Base-by-base conservation (phyloP, 1,140 invertebrate species). In the Solenopsis fugax region DNA sequence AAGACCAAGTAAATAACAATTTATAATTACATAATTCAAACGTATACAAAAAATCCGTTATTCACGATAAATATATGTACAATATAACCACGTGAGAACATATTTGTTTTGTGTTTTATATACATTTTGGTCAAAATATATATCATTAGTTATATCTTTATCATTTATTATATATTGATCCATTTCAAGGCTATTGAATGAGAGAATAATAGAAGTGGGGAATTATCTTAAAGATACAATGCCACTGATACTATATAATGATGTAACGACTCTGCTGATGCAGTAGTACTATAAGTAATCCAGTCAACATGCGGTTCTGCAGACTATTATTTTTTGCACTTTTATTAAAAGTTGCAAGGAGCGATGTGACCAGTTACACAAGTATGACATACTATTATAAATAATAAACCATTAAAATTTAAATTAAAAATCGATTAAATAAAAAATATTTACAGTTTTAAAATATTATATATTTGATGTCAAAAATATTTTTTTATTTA, bases 181-280 rank as follows among this genome's bases (percentile, higher is more conserved):
- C 37, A 41, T 71, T 41, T 69, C 9, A 45, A 12, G 29, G 29
- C 9, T 34, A 7, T 45, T 69, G 41, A 41, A 41, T 13, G 37
- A 24, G 50, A 71, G 29, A 48, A 48, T 21, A 2, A 34, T 29
- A 41, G 37, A 81, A 56, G 78, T 81, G 78, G 78, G 64, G 50
- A 69, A 81, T 81, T 56, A 81, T 81, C 65, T 54, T 58, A 29
- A 29, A 71, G 64, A 71, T 69, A 81, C 45, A 81, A 69, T 69
- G 45, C 29, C 2, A 37, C 18, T n/a, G 41, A 34, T 9, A 50
- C 2, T 21, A 12, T 24, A 7, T 78, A 48, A 77, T 56, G 24
- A 5, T 56, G 21, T 7, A 41, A 45, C n/a, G 21, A 64, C 13
- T 78, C 4, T 64, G 9, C 0, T 48, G 18, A 24, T 34, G n/a